Evolutionary conservation across 2,113 vertebrate genomes (phyloP).

Genomic region (Cochlearius cochlearius): DNA sequence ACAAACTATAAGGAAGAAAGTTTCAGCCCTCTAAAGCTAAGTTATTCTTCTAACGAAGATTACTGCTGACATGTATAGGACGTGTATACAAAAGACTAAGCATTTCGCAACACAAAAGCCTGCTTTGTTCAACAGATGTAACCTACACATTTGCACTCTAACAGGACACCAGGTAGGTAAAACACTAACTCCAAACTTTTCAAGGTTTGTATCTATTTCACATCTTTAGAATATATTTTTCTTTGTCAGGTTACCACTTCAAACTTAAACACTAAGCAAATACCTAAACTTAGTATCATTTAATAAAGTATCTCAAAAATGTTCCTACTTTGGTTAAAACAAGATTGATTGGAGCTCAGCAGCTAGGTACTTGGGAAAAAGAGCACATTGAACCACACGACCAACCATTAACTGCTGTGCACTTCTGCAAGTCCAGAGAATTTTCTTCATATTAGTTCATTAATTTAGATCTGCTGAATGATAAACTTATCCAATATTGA

Average conservation of each 20-base stretch:
- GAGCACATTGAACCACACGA: neutral
- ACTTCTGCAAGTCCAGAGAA: neutral
- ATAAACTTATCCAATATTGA: neutral
- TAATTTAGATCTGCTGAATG: neutral
- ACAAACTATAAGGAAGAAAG: neutral
- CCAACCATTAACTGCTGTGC: neutral
- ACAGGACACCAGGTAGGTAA: neutral
- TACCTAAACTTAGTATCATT: neutral
- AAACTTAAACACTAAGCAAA: neutral
- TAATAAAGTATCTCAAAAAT: neutral
- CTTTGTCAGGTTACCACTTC: neutral
- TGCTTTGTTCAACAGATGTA: neutral
- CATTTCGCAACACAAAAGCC: neutral
- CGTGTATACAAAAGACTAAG: neutral
- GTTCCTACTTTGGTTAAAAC: neutral
- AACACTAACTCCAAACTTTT: neutral
- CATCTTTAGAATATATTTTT: neutral
- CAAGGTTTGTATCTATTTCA: neutral
- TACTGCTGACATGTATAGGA: neutral
- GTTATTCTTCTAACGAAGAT: neutral
- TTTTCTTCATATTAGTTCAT: neutral
- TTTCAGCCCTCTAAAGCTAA: neutral
- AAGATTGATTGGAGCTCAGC: neutral
- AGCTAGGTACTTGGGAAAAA: neutral
- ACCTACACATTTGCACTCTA: neutral